Evolutionary conservation across 2,888 invertebrate species (phyloP).

Genomic region (Bembecia ichneumoniformis): DNA sequence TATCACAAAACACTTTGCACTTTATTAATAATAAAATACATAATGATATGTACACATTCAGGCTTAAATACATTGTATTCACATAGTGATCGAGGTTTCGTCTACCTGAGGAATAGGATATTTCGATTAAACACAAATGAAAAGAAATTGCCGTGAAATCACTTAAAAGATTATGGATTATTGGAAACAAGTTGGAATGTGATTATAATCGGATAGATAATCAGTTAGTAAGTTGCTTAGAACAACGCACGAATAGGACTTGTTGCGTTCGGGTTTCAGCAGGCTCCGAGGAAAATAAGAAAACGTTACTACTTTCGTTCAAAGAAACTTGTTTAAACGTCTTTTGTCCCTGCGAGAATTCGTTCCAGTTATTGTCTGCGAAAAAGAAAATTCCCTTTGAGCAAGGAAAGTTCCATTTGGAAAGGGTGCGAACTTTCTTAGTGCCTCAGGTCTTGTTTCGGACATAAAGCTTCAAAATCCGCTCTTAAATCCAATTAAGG

Average conservation of each 20-base stretch:
- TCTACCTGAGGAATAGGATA: too few relatives aligned
- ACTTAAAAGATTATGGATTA: constrained; percentile 21
- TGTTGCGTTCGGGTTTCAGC: constrained; percentile 31
- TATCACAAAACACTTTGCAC: background rate
- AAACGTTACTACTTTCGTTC: background rate
- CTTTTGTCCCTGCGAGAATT: constrained; percentile 14
- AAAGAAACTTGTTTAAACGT: background rate
- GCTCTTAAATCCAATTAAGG: constrained; percentile 21
- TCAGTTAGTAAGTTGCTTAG: background rate
- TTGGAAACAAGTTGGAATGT: constrained; percentile 4
- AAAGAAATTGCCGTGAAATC: constrained; percentile 41
- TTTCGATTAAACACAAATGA: constrained; percentile 3
- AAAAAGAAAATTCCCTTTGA: constrained; percentile 9
- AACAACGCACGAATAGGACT: constrained; percentile 16
- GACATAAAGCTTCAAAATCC: constrained; percentile 19
- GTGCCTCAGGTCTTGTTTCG: constrained; percentile 15
- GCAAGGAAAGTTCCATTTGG: constrained; percentile 14
- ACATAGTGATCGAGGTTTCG: too few relatives aligned
- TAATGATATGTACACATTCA: background rate
- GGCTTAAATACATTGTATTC: too few relatives aligned
- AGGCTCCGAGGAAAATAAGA: constrained; percentile 23
- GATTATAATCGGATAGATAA: background rate
- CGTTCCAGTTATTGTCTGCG: constrained; percentile 18
- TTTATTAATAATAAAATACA: background rate
- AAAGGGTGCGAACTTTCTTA: constrained; percentile 20